Conservation (phyloP, 1,140 invertebrate genomes). For the Heliconius hewitsoni region DNA sequence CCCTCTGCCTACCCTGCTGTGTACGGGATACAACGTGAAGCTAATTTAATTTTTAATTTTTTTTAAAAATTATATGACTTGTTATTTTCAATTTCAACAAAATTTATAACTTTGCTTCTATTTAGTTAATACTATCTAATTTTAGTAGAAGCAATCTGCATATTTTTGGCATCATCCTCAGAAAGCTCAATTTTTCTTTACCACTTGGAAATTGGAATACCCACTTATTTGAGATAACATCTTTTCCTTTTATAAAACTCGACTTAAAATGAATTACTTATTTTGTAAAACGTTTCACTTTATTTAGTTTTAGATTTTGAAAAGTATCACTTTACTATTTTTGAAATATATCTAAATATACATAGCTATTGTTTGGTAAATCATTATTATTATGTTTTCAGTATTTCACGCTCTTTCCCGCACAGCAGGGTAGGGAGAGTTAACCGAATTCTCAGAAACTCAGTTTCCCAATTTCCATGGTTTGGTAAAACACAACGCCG, state of each 20-base stretch:
- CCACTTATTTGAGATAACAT: constrained; percentile 1
- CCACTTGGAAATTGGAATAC: not conserved
- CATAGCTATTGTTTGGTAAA: too few relatives aligned
- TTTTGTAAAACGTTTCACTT: constrained; percentile 11
- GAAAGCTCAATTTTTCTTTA: not conserved
- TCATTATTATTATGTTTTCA: too few relatives aligned
- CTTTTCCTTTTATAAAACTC: constrained; percentile 21
- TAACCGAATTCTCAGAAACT: too few relatives aligned
- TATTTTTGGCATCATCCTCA: not conserved
- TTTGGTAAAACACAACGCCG: too few relatives aligned
- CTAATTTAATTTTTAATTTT: too few relatives aligned
- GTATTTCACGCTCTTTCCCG: too few relatives aligned
- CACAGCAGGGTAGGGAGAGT: too few relatives aligned
- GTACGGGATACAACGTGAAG: too few relatives aligned
- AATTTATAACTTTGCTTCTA: not conserved
- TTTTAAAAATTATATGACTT: not conserved
- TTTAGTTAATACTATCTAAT: too few relatives aligned
- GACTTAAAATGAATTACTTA: constrained; percentile 23
- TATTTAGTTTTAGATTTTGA: not conserved
- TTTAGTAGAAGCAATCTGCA: not conserved
- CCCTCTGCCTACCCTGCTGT: too few relatives aligned
- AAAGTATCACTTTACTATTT: not conserved
- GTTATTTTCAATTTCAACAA: not conserved
- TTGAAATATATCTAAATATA: too few relatives aligned
- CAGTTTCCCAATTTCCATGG: too few relatives aligned